Percentiles rank a stretch among this genome's conserved stretches.
Conservation (phyloP, 2,797 vertebrate species). For the Amazona ochrocephala region DNA sequence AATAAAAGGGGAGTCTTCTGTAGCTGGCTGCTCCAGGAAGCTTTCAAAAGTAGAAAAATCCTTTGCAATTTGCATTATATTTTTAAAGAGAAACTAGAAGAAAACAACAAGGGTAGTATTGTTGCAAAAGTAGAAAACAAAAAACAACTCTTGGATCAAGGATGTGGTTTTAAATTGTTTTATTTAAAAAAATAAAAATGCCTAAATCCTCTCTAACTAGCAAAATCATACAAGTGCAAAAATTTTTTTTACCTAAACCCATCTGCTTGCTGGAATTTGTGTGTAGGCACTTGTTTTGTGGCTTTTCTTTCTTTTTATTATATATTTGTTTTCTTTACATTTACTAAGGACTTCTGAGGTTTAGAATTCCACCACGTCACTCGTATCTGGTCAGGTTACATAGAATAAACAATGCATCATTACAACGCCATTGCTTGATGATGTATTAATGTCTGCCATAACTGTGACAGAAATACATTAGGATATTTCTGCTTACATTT, state of each 20-base stretch:
- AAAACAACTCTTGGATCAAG: not conserved
- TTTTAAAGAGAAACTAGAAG: not conserved
- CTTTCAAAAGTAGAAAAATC: not conserved
- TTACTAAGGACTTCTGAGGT: not conserved
- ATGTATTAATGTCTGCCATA: conserved; percentile 38
- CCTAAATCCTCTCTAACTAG: not conserved
- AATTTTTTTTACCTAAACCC: not conserved
- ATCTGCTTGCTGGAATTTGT: not conserved
- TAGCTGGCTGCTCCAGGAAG: not conserved
- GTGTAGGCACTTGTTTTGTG: not conserved
- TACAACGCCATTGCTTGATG: conserved; percentile 35
- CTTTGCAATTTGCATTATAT: not conserved
- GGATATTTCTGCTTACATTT: conserved; percentile 27
- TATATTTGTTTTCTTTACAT: not conserved
- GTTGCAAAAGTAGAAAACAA: not conserved
- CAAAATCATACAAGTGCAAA: not conserved
- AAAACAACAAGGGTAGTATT: not conserved
- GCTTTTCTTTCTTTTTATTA: not conserved
- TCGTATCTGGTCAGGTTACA: not conserved
- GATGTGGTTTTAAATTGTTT: not conserved
- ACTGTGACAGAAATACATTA: conserved; percentile 60
- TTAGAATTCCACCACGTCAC: not conserved
- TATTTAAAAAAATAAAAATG: not conserved
- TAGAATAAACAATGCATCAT: conserved; percentile 37
- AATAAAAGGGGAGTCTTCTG: not conserved